Base-by-base conservation (phyloP, 2,797 vertebrate genomes). In the Gallirallus australis region DNA sequence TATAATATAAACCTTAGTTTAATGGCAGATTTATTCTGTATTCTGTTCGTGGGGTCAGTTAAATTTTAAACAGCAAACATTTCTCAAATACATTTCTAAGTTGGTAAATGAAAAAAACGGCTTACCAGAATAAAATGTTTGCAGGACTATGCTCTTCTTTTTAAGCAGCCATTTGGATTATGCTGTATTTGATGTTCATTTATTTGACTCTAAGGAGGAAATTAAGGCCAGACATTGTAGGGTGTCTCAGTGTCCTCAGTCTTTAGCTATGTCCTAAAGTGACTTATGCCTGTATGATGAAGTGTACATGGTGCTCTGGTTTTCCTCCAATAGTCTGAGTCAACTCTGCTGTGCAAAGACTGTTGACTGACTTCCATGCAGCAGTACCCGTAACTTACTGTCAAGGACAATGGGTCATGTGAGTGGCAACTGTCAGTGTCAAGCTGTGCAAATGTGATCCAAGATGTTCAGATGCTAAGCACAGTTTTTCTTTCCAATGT, bases 401-500 rank as follows among this genome's bases (percentile, higher is more conserved):
- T 19, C 19, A 30, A 31, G 6, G 1, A 47, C 27, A 77, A 31
- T 12, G 6, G 4, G 21, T 50, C 12, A 9, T 64, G 6, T 35
- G 42, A 87, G 33, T n/a, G 9, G 9, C 7, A 11, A 28, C 20
- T 39, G 16, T 68, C 25, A 25, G 17, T n/a, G 61, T 3, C 1
- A 3, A 75, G 2, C 6, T 31, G 13, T 13, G 35, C 5, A 42
- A 20, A 56, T 28, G 5, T 20, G 25, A n/a, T 63, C 27, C 24
- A 54, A 83, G 81, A 42, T 8, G 2, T 47, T 7, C 52, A 65
- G n/a, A 4, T 63, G 7, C 9, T 31, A 37, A 47, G 31, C 1
- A 31, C 4, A 7, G 2, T 73, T 87, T 65, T 48, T 1, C 15
- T 87, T 70, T 56, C 35, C 16, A 4, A 3, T 1, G 0, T 52